A percentile compares a stretch with the other conserved stretches of the same genome.
Conservation (phyloP, 2,113 vertebrate genomes). For the Brachyistius frenatus region DNA sequence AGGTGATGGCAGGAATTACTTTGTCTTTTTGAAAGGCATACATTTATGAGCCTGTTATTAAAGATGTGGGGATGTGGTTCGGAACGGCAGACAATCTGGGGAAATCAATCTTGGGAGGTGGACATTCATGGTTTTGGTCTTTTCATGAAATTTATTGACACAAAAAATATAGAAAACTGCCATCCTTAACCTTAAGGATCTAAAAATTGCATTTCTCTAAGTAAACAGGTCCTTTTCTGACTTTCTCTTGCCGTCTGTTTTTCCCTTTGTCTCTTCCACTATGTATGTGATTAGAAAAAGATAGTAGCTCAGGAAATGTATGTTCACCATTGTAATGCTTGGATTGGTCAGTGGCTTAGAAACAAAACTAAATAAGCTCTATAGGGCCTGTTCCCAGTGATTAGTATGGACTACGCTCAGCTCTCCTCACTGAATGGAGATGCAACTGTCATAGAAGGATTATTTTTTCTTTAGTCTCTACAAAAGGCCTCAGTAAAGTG, state of each 20-base stretch:
- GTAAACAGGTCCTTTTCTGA: no score
- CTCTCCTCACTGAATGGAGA: not conserved
- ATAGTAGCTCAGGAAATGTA: not conserved
- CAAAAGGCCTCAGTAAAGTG: slow-evolving; percentile 32
- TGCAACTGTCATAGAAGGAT: not conserved
- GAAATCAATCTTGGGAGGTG: not conserved
- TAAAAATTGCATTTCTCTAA: not conserved
- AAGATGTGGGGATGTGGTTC: no score
- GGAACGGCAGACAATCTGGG: not conserved
- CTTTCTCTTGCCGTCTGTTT: not conserved
- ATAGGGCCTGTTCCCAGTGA: not conserved
- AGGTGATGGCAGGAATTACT: not conserved
- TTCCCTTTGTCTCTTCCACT: not conserved
- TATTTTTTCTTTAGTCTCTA: not conserved
- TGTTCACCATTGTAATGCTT: not conserved
- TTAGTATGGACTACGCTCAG: slow-evolving; percentile 2
- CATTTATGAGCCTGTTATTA: no score
- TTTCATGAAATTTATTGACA: no score
- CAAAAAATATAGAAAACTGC: slow-evolving; percentile 1
- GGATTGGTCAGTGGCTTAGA: not conserved
- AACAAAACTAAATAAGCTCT: not conserved
- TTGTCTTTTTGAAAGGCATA: no score
- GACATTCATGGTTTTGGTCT: not conserved
- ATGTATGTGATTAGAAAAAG: not conserved
- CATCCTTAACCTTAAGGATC: not conserved